A percentile compares a stretch with the other conserved stretches of the same genome.
phyloP scores from a whole-genome alignment of 2,113 vertebrate genomes.

The Donacobius atricapilla region DNA sequence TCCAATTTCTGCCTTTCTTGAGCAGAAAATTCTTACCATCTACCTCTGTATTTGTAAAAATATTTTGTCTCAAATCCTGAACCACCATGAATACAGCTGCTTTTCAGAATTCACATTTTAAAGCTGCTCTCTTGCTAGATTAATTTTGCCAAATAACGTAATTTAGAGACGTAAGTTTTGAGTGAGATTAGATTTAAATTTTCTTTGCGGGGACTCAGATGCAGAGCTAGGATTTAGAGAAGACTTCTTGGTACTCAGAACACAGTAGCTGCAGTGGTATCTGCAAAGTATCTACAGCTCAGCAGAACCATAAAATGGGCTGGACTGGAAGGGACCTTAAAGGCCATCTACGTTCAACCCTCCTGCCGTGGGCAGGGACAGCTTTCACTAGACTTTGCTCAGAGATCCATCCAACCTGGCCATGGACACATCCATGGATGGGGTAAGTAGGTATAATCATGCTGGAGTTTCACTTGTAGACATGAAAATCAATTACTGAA shows the following conservation, averaged over 20 bases:
- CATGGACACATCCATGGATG: neutral
- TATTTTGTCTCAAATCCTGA: neutral
- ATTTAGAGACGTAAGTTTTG: neutral
- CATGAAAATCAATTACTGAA: neutral
- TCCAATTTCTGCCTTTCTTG: neutral
- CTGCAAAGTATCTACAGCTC: neutral
- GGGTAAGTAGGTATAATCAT: neutral
- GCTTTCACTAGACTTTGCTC: neutral
- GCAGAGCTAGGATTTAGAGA: neutral
- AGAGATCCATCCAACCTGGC: neutral
- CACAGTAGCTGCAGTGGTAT: neutral
- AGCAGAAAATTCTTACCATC: neutral
- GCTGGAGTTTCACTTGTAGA: neutral
- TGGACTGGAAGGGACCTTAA: neutral
- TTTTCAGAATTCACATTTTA: neutral
- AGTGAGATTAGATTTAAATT: neutral
- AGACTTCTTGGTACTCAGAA: neutral
- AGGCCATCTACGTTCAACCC: neutral
- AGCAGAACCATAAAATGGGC: neutral
- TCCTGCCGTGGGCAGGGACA: neutral
- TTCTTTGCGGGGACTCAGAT: neutral
- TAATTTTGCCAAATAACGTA: neutral
- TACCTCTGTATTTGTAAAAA: neutral
- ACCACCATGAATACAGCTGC: neutral
- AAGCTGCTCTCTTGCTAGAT: neutral